Evolutionary conservation across 2,888 invertebrate species (phyloP), one percentile per base, ranked within the genome.

Genomic region (Pristionchus fissidentatus): DNA sequence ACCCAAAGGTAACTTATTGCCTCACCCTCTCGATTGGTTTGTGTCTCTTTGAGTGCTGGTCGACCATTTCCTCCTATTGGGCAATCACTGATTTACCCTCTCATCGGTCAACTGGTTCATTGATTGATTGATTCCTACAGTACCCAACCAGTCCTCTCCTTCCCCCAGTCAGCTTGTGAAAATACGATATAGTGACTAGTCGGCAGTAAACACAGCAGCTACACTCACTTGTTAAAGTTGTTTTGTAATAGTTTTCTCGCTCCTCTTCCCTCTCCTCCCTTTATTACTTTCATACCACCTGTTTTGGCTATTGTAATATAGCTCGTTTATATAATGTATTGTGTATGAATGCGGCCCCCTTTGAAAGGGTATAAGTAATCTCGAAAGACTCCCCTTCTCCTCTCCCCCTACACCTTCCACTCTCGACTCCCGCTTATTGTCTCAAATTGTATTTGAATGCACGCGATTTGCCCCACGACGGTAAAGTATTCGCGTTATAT

Each of bases 331-430:
- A 62, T 62, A 62, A 35, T 62, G 62, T 29, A 32, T 62, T 32
- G 29, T 62, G 62, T 32, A 62, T 62, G 62, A 32, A 62, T 15
- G 15, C 10, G 73, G n/a, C 38, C 73, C 73, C 73, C 73, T 73
- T 73, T 73, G 73, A 73, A 73, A 73, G 73, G 73, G 73, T 43
- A 73, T 73, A 62, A 62, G 62, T 62, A 62, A 62, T 62, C 62
- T 62, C 62, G 62, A 62, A 62, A n/a, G n/a, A n/a, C n/a, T n/a
- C n/a, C n/a, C n/a, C n/a, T n/a, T n/a, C n/a, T n/a, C n/a, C n/a
- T n/a, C 32, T 35, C 62, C 62, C 29, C 62, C 57, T 57, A n/a
- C n/a, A 22, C 62, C 62, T 8, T 32, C 35, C 62, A 8, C 43
- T 43, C 38, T 73, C 32, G 43, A 73, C 26, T 41, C 22, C 19